Base-by-base conservation (phyloP, 2,797 vertebrate genomes). In the Buceros bicornis region DNA sequence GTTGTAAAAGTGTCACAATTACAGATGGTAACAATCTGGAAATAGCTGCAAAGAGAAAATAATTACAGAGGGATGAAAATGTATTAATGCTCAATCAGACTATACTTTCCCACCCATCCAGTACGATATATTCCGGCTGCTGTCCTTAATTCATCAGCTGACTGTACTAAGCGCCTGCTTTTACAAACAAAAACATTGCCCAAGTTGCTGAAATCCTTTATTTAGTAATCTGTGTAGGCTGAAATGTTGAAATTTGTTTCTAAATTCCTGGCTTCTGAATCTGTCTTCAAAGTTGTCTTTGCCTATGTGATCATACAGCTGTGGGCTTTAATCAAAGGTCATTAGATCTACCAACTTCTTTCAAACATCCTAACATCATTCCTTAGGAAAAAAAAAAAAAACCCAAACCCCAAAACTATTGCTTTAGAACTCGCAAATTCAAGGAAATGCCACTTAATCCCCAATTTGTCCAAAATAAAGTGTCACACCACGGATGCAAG, bases 11-110 rank as follows among this genome's bases (percentile, higher is more conserved):
- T 96, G 90, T 98, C 95, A 97, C 95, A 97, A 95, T 92, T 97
- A 89, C 91, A 98, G 97, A 98, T 98, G 97, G 95, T 71, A 98
- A 97, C 98, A 97, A 98, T 97, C 95, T 97, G 94, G 91, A 96
- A 98, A 93, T 94, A 93, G 86, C 95, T 98, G 94, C 96, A 96
- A 96, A 97, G 97, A 97, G 96, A 93, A 96, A 97, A 97, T 97
- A 98, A 97, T 96, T 95, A 91, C 82, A 87, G 95, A 96, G 56
- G 73, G 97, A 96, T 97, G 92, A 94, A 98, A 97, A 95, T 26
- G 82, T 57, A 96, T 96, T 97, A 96, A 96, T 95, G 94, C 72
- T 97, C 73, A 95, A 71, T 93, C 33, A 33, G 33, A 33, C 33
- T 33, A 33, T 33, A 33, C 33, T 33, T 33, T 33, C 33, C 33